Evolutionary conservation across 2,113 vertebrate species (phyloP), one percentile per base, ranked within the genome.

Genomic region (Pedionomus torquatus): DNA sequence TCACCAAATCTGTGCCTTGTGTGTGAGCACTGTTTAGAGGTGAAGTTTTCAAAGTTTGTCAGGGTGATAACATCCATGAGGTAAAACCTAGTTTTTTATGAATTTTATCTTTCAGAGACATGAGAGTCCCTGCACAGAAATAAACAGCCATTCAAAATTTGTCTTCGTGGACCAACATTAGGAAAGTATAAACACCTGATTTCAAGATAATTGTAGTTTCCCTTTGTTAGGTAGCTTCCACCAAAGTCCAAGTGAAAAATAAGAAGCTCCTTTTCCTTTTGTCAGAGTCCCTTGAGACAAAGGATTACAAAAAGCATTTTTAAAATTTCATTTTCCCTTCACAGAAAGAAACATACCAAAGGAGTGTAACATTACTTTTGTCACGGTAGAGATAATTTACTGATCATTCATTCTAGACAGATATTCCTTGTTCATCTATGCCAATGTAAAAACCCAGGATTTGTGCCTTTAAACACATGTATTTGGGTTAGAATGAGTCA

Each of bases 231-330:
- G 5, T 3, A 69, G 14, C 66, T 86, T 86, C 51, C 65, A 5
- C 14, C 21, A 37, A 75, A 88, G 13, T 24, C 15, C 13, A 6
- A 26, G 5, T 28, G 48, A 70, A 78, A 76, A 88, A 13, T 3
- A 46, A 70, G 16, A 52, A 85, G 52, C 9, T 64, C 5, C 1
- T 72, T 87, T 86, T 58, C 5, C 4, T 66, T 55, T 83, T 71
- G 5, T 18, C 5, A 28, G 26, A 51, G n/a, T 61, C 33, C 20
- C 37, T 70, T 61, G 15, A 81, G 64, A 57, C 16, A 65, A 60
- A 5, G 2, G 1, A 30, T 65, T 70, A 28, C 6, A 65, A 60
- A 1, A 68, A 33, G 2, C 2, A 11, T 26, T 58, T 30, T 3
- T 30, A 7, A 31, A 28, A 35, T 44, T 44, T 61, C 3, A n/a